phyloP scores from a whole-genome alignment of 2,888 invertebrate genomes.

The Nezara viridula region DNA sequence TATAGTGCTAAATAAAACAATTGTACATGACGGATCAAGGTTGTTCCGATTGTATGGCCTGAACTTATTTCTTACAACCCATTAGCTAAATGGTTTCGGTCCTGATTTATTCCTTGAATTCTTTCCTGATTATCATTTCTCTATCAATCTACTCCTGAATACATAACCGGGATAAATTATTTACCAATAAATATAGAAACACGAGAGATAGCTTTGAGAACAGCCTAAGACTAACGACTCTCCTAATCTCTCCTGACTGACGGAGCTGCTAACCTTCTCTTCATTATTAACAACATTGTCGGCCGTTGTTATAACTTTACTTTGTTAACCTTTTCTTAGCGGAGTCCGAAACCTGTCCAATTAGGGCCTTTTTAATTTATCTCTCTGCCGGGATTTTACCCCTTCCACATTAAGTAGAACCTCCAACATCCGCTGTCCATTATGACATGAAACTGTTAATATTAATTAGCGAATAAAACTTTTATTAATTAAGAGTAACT shows the following conservation, averaged over 20 bases:
- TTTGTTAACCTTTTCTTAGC: conserved; percentile 16
- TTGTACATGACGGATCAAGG: no score
- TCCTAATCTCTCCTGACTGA: neutral
- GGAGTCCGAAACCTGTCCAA: neutral
- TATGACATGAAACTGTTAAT: neutral
- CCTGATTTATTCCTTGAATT: no score
- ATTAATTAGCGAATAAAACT: neutral
- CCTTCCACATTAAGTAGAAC: neutral
- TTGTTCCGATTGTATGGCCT: no score
- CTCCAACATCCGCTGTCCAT: neutral
- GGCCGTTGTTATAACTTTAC: conserved; percentile 34
- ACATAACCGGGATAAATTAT: neutral
- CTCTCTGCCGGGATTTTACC: neutral
- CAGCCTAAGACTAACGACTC: neutral
- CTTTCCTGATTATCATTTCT: no score
- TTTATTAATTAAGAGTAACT: no score
- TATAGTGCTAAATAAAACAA: no score
- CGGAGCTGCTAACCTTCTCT: neutral
- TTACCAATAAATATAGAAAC: neutral
- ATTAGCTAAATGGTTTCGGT: no score
- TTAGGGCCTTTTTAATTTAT: neutral
- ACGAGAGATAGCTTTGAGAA: neutral
- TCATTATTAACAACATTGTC: conserved; percentile 38
- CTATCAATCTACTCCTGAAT: no score
- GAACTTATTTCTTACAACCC: no score